Percentiles rank a stretch among this genome's conserved stretches.
Conservation (phyloP, 2,888 invertebrate genomes). For the Prosapia bicincta region DNA sequence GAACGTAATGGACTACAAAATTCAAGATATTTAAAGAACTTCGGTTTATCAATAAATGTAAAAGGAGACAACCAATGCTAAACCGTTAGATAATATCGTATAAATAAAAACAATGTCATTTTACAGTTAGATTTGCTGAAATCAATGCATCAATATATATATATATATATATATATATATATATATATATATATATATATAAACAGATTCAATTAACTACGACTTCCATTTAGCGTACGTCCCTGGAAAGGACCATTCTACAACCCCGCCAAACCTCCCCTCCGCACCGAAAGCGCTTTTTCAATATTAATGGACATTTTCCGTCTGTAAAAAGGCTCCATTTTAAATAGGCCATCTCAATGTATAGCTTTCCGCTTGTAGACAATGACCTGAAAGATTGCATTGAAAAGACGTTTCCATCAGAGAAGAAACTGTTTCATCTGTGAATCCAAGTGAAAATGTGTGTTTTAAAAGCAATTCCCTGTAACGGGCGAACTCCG, state of each 20-base stretch:
- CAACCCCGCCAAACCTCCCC: no score
- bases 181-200: no score
- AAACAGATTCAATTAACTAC: background rate
- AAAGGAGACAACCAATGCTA: no score
- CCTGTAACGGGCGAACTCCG: background rate
- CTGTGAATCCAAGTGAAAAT: background rate
- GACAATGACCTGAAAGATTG: slow-evolving; percentile 2
- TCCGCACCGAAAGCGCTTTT: background rate
- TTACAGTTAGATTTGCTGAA: background rate
- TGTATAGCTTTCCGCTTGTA: background rate
- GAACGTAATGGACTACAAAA: no score
- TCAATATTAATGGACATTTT: slow-evolving; percentile 2
- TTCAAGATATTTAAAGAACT: no score
- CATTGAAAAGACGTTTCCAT: background rate
- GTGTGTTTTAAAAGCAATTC: slow-evolving; percentile 2
- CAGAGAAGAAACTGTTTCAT: background rate
- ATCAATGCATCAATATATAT: background rate
- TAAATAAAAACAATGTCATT: background rate
- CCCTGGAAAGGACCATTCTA: background rate
- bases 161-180: no score
- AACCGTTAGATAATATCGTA: background rate
- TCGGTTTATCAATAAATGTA: no score
- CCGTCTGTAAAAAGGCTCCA: background rate
- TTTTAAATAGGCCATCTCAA: background rate
- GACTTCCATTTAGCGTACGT: background rate